Base-by-base conservation (phyloP, 2,888 invertebrate genomes). In the Conops quadrifasciatus region DNA sequence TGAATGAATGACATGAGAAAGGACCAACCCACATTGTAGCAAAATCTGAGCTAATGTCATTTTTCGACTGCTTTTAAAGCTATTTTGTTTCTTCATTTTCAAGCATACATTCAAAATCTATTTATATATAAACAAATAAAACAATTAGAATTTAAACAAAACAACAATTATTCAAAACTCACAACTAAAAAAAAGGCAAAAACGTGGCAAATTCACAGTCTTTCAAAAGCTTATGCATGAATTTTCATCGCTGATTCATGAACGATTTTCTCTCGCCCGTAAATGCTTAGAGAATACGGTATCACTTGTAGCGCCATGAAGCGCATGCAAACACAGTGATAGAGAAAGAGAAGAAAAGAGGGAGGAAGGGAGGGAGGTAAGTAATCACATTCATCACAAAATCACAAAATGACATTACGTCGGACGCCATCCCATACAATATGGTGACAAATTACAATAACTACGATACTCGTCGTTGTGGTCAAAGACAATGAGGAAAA, bases 371-470 rank as follows among this genome's bases (percentile, higher is more conserved):
- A 36, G 5, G 4, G 36, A 36, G 9, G n/a, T n/a, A 36, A 36
- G 36, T 36, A 36, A 36, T 36, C 9, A n/a, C 53, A 53, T 21
- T 53, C 21, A 21, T 53, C 45, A 49, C 9, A 36, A 36, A 4
- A 36, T 36, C 9, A 36, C 53, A 56, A 56, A 56, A 21, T 7
- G 11, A 56, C 7, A 1, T 58, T 16, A 28, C 13, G 19, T 28
- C 28, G 28, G 15, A 58, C 36, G 36, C 36, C 36, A 36, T 36
- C 4, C 9, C 4, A 36, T 7, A 36, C 4, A 36, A 36, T 9
- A 24, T 58, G 58, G 26, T 26, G 28, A 58, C 58, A 58, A 58
- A 58, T 58, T 28, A 13, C 5, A 58, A 24, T 28, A 49, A 7
- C 36, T 7, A 7, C 36, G 9, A 4, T 36, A 36, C 9, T 36